These are phyloP conservation scores for Astropecten irregularis DNA, from an alignment of 53 echinoderm and acorn worm species.

Conservation along the genomic window DNA sequence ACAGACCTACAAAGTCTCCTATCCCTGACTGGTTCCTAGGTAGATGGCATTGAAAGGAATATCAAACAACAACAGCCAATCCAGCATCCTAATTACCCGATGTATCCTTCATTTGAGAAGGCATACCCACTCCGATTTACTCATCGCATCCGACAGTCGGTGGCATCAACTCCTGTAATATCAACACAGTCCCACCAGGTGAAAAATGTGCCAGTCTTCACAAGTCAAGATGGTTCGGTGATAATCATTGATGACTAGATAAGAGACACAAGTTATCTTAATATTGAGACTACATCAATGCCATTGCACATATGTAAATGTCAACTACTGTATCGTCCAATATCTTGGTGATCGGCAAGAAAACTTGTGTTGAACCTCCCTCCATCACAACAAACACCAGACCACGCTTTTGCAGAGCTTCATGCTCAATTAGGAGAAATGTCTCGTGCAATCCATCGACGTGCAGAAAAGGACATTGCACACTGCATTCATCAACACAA, in stretches of 20 bases:
- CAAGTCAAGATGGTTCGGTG: neutral
- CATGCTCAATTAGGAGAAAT: neutral
- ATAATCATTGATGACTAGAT: constrained; percentile 24
- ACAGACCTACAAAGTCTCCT: too few species aligned
- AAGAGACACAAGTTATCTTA: constrained; percentile 11
- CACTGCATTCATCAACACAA: too few species aligned
- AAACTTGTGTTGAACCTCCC: constrained; percentile 14
- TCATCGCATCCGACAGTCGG: too few species aligned
- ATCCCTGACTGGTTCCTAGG: too few species aligned
- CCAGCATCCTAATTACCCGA: too few species aligned
- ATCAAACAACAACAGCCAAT: too few species aligned
- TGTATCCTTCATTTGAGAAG: too few species aligned
- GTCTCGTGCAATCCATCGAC: neutral
- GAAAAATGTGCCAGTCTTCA: neutral
- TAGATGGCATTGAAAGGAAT: too few species aligned
- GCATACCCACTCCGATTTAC: too few species aligned
- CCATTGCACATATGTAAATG: neutral
- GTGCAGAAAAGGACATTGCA: too few species aligned
- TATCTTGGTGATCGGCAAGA: neutral
- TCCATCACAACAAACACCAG: neutral
- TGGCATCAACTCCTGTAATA: too few species aligned
- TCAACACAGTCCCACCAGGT: neutral
- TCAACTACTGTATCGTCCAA: neutral
- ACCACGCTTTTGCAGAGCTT: constrained; percentile 6
- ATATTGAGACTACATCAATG: neutral